Evolutionary conservation across 2,113 vertebrate genomes (phyloP).

Genomic region (Gnathonemus echidnorhynchus): DNA sequence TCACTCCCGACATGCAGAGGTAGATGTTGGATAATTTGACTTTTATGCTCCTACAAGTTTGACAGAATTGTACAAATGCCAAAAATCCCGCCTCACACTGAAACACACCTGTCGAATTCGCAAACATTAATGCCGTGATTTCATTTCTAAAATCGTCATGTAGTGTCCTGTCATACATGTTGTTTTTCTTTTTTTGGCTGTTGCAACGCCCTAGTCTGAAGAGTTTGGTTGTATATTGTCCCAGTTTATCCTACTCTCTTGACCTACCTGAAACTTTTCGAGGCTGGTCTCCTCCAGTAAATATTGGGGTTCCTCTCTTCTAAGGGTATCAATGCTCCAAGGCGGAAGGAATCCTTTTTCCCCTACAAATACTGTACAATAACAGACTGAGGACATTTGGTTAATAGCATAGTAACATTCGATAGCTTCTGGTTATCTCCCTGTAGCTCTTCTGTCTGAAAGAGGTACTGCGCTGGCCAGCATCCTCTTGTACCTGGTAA

Average conservation of each 20-base stretch:
- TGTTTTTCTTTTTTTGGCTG: background rate
- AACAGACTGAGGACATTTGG: background rate
- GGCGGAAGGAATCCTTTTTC: background rate
- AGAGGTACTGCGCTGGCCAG: background rate
- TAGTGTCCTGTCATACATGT: background rate
- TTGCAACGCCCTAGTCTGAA: background rate
- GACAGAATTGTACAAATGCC: slow-evolving; percentile 53
- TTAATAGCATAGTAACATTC: background rate
- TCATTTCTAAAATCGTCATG: background rate
- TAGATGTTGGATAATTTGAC: background rate
- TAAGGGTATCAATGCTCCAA: background rate
- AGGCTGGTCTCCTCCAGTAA: background rate
- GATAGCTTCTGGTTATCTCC: background rate
- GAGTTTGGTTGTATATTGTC: background rate
- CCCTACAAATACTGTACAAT: background rate
- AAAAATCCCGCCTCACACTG: slow-evolving; percentile 39
- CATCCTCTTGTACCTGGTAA: background rate
- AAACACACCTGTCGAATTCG: background rate
- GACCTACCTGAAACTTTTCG: background rate
- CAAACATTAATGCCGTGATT: background rate
- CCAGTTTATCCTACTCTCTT: background rate
- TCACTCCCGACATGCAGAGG: background rate
- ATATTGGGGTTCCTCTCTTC: background rate
- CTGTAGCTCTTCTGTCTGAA: background rate
- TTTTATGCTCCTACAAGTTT: slow-evolving; percentile 26